These are phyloP conservation scores for Nibea coibor DNA, from an alignment of 2,113 vertebrate genomes.

Conservation along the genomic window DNA sequence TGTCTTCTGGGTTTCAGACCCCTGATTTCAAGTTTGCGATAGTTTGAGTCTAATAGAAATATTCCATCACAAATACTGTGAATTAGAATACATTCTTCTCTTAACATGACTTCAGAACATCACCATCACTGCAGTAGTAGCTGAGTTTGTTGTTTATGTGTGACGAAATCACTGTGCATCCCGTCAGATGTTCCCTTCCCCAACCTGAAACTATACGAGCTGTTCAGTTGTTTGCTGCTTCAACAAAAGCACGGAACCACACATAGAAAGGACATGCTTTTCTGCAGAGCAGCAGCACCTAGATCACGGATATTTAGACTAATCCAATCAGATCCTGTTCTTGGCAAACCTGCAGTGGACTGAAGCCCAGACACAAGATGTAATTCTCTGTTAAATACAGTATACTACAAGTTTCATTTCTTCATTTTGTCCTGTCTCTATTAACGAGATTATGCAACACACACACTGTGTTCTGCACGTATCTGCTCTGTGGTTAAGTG, in stretches of 20 bases:
- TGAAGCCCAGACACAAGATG: not conserved
- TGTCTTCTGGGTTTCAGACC: too few species aligned
- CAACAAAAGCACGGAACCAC: not conserved
- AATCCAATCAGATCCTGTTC: not conserved
- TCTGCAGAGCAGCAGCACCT: not conserved
- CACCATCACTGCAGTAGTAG: not conserved
- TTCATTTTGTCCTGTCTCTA: not conserved
- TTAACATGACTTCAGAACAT: not conserved
- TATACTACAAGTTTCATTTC: not conserved
- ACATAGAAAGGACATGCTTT: not conserved
- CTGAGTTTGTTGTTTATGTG: not conserved
- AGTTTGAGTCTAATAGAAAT: too few species aligned
- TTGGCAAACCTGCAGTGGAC: not conserved
- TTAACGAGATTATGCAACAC: not conserved
- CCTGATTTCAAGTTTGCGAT: too few species aligned
- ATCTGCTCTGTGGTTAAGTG: not conserved
- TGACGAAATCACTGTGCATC: not conserved
- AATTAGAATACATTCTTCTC: too few species aligned
- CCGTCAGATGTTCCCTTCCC: not conserved
- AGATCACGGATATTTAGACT: slow-evolving; percentile 6
- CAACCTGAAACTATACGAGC: not conserved
- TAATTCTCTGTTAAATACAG: not conserved
- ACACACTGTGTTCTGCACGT: not conserved
- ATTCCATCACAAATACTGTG: too few species aligned
- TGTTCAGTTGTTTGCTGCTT: not conserved